A percentile compares a stretch with the other conserved stretches of the same genome.
These are phyloP conservation scores for Sebastes elongatus DNA, from an alignment of 2,797 vertebrate genomes.

Conservation along the genomic window DNA sequence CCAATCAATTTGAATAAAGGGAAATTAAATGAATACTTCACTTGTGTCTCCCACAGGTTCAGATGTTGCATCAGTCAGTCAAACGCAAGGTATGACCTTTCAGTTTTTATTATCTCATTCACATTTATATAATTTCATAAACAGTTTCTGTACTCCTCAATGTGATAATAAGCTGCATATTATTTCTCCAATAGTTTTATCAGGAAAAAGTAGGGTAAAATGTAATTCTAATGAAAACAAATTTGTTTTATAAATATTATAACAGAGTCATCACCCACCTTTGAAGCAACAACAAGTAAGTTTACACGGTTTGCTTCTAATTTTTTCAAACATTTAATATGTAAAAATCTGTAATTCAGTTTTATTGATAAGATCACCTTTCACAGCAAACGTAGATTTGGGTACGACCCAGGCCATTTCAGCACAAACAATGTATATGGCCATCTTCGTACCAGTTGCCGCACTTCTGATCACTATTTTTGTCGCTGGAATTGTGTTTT, in stretches of 20 bases:
- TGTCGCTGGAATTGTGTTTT: slow-evolving; percentile 9
- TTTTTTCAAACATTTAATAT: not conserved
- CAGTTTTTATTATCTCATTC: not conserved
- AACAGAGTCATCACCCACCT: fast-evolving
- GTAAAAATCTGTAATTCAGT: not conserved
- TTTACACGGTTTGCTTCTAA: not conserved
- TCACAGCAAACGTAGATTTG: fast-evolving
- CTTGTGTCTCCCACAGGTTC: not conserved
- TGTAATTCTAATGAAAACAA: not conserved
- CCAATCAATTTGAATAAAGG: not conserved
- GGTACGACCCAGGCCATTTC: fast-evolving
- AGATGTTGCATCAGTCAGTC: fast-evolving
- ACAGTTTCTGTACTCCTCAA: not conserved
- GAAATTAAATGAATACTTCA: not conserved
- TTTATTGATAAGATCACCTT: not conserved
- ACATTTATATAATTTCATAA: not conserved
- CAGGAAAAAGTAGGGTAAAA: not conserved
- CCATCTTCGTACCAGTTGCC: slow-evolving; percentile 18
- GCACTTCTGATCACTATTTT: slow-evolving; percentile 21
- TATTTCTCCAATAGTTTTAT: not conserved
- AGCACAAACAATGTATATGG: fast-evolving
- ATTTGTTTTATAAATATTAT: not conserved
- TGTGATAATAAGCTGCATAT: not conserved
- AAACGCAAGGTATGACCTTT: not conserved
- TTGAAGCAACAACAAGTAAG: fast-evolving